These are phyloP conservation scores for Carlito syrichta DNA, from an alignment of 2,113 vertebrate species.

Conservation along the genomic window DNA sequence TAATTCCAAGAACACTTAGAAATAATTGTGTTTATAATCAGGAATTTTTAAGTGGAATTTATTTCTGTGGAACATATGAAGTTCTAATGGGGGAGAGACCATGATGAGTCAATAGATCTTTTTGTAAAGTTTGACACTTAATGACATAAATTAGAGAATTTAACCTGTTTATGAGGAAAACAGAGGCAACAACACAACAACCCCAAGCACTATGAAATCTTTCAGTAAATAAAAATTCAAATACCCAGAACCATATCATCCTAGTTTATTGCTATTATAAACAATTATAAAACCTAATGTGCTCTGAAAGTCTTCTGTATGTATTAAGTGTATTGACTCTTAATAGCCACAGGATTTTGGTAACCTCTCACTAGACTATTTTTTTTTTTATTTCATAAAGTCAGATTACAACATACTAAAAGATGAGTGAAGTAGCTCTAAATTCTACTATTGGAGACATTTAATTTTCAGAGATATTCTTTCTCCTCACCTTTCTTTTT, in stretches of 20 bases:
- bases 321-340: not conserved
- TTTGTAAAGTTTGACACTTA: not conserved
- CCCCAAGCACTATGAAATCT: not conserved
- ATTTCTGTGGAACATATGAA: not conserved
- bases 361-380: not conserved
- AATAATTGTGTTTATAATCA: not conserved
- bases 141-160: not conserved
- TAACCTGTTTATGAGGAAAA: not conserved
- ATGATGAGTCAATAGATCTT: not conserved
- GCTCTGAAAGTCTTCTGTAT: not conserved
- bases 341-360: not conserved
- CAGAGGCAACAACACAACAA: not conserved
- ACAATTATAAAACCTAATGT: not conserved
- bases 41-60: not conserved
- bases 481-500: not conserved
- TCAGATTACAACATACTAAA: not conserved
- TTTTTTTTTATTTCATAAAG: not conserved
- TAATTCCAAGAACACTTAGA: not conserved
- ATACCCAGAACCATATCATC: not conserved
- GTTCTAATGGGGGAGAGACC: not conserved
- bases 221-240: not conserved
- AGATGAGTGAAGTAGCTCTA: not conserved
- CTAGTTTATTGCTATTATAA: not conserved
- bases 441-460: not conserved
- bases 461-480: not conserved